phyloP scores from a whole-genome alignment of 2,113 vertebrate genomes.

The Egretta garzetta region DNA sequence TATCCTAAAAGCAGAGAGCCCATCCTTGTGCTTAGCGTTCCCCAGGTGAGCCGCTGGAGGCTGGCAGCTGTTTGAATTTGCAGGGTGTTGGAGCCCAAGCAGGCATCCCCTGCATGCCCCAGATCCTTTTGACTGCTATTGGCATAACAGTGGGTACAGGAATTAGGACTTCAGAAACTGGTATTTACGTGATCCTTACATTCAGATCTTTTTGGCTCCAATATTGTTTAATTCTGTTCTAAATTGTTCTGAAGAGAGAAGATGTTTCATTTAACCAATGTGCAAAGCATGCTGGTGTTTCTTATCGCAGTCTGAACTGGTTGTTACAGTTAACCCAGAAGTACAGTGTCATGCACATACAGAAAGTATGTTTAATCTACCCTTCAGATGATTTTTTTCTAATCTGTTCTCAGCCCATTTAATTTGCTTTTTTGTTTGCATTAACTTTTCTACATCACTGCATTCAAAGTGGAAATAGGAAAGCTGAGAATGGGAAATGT shows the following conservation, averaged over 20 bases:
- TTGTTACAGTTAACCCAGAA: background rate
- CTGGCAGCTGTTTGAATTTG: background rate
- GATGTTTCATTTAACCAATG: background rate
- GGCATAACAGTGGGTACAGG: background rate
- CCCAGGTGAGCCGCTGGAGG: background rate
- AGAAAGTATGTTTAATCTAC: background rate
- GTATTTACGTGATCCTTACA: rapidly evolving
- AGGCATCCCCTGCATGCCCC: background rate
- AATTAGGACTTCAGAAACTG: background rate
- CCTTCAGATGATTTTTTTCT: background rate
- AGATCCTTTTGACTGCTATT: background rate
- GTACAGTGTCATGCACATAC: background rate
- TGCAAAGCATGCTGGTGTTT: background rate
- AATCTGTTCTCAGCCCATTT: background rate
- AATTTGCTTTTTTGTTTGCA: background rate
- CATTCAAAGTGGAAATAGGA: background rate
- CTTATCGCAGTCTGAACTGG: background rate
- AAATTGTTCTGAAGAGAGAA: background rate
- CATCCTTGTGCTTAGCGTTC: background rate
- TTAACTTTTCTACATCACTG: background rate
- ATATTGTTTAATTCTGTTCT: background rate
- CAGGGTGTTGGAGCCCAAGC: background rate
- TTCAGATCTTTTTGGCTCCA: background rate
- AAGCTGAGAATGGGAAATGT: background rate
- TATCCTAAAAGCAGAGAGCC: background rate